Percentiles rank a stretch among this genome's conserved stretches.
These are phyloP conservation scores for Spermophilus dauricus DNA, from an alignment of 2,113 vertebrate species.

Conservation along the genomic window DNA sequence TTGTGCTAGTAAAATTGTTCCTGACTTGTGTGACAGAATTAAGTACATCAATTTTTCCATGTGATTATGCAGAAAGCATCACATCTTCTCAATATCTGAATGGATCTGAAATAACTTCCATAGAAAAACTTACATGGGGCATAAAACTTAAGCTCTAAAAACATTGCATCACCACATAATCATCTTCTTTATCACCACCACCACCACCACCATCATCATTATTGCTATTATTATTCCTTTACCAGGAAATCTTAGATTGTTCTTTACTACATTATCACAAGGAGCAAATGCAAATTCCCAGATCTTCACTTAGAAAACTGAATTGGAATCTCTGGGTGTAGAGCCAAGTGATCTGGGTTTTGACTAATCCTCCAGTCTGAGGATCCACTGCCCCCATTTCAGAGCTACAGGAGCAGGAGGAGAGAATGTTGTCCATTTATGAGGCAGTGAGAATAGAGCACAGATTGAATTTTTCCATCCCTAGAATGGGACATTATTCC, in stretches of 20 bases:
- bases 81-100: neutral
- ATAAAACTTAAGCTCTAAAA: conserved; percentile 49
- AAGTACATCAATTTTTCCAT: conserved; percentile 58
- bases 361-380: neutral
- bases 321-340: neutral
- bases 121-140: neutral
- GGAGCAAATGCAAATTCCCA: neutral
- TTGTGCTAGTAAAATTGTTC: conserved; percentile 68
- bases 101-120: conserved; percentile 38
- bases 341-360: neutral
- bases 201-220: neutral
- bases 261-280: neutral
- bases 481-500: neutral
- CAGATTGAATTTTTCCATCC: neutral
- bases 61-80: conserved; percentile 49
- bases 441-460: neutral
- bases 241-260: neutral
- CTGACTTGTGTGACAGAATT: conserved; percentile 70
- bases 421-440: neutral
- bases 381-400: neutral
- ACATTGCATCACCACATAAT: neutral
- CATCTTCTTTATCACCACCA: too few species aligned
- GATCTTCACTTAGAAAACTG: neutral
- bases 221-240: neutral
- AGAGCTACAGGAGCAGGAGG: neutral